A percentile compares a stretch with the other conserved stretches of the same genome.
phyloP scores from a whole-genome alignment of 2,888 invertebrate genomes.

The Galeopsomyia nigrocyanea region DNA sequence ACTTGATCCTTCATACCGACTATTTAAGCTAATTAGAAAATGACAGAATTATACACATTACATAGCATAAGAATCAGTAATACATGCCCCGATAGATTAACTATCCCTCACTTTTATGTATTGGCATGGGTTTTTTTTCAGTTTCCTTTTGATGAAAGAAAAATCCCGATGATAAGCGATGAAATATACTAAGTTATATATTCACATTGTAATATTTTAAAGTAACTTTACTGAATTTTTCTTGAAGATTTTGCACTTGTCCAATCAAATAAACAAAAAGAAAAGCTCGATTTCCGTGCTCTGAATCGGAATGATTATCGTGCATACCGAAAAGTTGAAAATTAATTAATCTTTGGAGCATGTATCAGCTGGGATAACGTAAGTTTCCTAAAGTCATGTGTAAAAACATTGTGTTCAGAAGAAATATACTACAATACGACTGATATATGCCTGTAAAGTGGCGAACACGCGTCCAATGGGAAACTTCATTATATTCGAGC shows the following conservation, averaged over 20 bases:
- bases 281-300: no score
- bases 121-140: constrained; percentile 26
- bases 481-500: constrained; percentile 51
- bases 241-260: constrained; percentile 1
- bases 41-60: constrained; percentile 67
- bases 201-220: constrained; percentile 17
- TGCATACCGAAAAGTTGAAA: no score
- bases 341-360: constrained; percentile 53
- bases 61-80: constrained; percentile 64
- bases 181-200: constrained; percentile 18
- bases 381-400: constrained; percentile 69
- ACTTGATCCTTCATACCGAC: constrained; percentile 64
- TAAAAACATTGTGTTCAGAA: constrained; percentile 70
- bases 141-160: constrained; percentile 3
- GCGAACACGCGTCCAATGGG: constrained; percentile 62
- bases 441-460: constrained; percentile 64
- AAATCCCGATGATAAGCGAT: constrained; percentile 32
- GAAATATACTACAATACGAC: constrained; percentile 69
- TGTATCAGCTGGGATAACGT: constrained; percentile 65
- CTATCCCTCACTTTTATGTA: constrained; percentile 7
- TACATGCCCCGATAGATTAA: constrained; percentile 61
- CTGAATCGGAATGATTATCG: no score
- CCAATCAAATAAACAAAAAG: not conserved
- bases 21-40: constrained; percentile 67
- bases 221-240: constrained; percentile 39